These are phyloP conservation scores for Orthonychiurus folsomi DNA, from an alignment of 2,888 invertebrate genomes.

Conservation along the genomic window DNA sequence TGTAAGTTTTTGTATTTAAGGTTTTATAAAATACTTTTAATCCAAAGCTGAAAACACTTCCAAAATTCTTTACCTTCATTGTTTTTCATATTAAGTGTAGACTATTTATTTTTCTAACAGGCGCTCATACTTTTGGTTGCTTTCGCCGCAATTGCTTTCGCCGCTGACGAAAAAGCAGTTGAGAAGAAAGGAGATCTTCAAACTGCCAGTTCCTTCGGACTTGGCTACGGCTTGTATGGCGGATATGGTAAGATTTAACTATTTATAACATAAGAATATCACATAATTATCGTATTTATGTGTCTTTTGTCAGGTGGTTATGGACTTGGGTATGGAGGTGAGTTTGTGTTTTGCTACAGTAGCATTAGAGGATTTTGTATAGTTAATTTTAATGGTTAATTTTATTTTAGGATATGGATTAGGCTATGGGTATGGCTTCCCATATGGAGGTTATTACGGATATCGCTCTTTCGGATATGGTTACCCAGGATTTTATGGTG, in stretches of 20 bases:
- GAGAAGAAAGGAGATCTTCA: conserved; percentile 34
- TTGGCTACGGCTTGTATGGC: conserved; percentile 19
- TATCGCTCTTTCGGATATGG: conserved; percentile 8
- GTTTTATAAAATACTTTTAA: too few species aligned
- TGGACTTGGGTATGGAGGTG: neutral
- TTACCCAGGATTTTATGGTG: conserved; percentile 23
- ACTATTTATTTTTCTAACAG: neutral
- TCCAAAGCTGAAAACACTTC: too few species aligned
- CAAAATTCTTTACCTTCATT: too few species aligned
- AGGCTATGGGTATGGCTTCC: conserved; percentile 2
- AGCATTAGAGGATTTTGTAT: too few species aligned
- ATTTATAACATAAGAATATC: too few species aligned
- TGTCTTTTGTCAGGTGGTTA: neutral
- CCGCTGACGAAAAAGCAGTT: conserved; percentile 22
- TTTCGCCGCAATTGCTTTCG: conserved; percentile 8
- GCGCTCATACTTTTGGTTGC: conserved; percentile 27
- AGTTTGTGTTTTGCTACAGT: too few species aligned
- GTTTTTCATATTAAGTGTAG: neutral
- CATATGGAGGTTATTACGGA: conserved; percentile 3
- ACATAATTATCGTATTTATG: too few species aligned
- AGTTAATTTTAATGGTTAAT: too few species aligned
- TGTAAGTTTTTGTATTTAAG: conserved; percentile 23
- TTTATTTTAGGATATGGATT: neutral
- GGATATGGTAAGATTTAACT: neutral
- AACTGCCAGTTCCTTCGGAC: conserved; percentile 35